phyloP scores from a whole-genome alignment of 2,113 vertebrate species.

The Tylochromis polylepis region DNA sequence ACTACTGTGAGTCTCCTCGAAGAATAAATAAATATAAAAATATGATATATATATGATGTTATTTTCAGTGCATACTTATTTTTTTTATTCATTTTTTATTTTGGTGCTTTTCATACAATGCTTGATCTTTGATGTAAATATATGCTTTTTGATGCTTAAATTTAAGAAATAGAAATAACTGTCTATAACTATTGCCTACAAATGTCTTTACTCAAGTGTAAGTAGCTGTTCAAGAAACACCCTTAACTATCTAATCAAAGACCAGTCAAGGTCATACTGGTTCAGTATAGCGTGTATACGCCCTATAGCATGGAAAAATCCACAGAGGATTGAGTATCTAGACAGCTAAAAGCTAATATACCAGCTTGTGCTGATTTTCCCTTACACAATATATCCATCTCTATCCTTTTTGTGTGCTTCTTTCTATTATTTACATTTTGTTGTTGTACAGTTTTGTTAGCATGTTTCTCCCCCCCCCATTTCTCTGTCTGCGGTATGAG shows the following conservation, averaged over 20 bases:
- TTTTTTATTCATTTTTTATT: too few relatives aligned
- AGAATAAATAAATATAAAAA: neutral
- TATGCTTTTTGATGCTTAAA: neutral
- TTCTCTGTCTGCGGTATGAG: slow-evolving; percentile 23
- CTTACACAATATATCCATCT: neutral
- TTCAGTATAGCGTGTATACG: neutral
- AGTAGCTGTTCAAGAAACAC: neutral
- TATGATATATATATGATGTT: neutral
- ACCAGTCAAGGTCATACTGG: neutral
- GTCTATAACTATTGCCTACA: neutral
- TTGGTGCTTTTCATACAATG: too few relatives aligned
- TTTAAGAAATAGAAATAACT: neutral
- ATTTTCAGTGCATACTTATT: neutral
- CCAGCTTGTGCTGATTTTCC: neutral
- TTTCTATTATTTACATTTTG: neutral
- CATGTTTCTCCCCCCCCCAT: neutral
- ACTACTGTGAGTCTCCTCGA: neutral
- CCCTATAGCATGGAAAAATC: neutral
- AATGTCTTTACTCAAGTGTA: neutral
- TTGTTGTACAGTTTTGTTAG: neutral
- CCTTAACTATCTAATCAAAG: rapidly evolving
- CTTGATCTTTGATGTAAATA: too few relatives aligned
- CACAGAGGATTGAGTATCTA: neutral
- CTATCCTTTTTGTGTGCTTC: neutral
- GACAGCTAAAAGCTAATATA: neutral